phyloP scores from a whole-genome alignment of 2,113 vertebrate species.

The Eira barbara region DNA sequence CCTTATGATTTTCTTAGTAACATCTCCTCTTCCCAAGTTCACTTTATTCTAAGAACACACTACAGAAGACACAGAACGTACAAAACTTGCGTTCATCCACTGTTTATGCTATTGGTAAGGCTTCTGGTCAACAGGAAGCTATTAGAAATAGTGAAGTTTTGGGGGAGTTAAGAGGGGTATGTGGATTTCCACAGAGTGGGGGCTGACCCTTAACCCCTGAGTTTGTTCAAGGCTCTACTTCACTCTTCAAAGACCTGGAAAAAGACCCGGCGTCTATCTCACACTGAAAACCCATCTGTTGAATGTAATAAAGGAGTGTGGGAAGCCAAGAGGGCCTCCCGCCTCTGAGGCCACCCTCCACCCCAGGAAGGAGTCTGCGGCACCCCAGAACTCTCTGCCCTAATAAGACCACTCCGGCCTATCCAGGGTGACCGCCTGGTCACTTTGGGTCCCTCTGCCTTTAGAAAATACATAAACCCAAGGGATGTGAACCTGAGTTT shows the following conservation, averaged over 20 bases:
- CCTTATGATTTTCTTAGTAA: neutral
- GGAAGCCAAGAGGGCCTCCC: neutral
- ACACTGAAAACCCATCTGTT: constrained; percentile 1
- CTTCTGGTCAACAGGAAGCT: neutral
- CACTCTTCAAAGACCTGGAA: neutral
- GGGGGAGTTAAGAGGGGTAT: neutral
- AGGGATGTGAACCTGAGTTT: constrained; percentile 29
- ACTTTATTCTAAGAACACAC: neutral
- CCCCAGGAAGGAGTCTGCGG: neutral
- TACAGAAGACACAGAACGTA: too few species aligned
- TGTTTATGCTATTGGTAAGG: neutral
- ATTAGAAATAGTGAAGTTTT: neutral
- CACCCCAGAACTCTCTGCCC: neutral
- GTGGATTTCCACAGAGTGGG: neutral
- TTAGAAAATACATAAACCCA: neutral
- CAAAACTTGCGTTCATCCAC: neutral
- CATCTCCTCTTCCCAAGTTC: neutral
- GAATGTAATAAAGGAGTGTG: neutral
- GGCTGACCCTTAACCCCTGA: neutral
- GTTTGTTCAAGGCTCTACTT: neutral
- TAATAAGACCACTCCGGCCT: neutral
- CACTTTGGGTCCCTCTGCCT: neutral
- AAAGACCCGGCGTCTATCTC: neutral
- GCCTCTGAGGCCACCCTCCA: neutral
- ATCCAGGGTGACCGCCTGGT: neutral